Evolutionary conservation across 2,888 invertebrate species (phyloP), one percentile per base, ranked within the genome.

Genomic region (Cepaea hortensis): DNA sequence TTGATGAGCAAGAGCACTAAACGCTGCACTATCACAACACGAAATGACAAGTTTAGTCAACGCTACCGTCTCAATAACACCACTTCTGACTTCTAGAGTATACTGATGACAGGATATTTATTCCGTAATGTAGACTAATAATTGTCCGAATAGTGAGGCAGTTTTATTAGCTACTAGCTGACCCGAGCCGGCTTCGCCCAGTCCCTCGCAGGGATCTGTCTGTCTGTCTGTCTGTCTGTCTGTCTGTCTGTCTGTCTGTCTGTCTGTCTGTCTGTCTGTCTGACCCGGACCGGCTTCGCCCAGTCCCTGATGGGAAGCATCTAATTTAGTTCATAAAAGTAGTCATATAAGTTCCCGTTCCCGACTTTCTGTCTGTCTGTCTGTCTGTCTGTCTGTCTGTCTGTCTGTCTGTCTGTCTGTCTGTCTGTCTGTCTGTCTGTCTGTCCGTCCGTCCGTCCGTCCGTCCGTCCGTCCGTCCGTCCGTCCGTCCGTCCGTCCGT

Each of bases 201-300:
- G n/a, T n/a, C n/a, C n/a, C n/a, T n/a, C n/a, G n/a, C n/a, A n/a
- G n/a, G n/a, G n/a, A n/a, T 68, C 68, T 68, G 4, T 68, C 68
- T 68, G 4, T 68, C 68, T 68, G 4, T 68, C 68, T 68, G 13
- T 68, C 68, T 68, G 15, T 68, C 20, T n/a, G 4, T 68, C 68
- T 68, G 4, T 35, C n/a, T 62, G 46, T 81, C 55, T 81, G 65
- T 81, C 55, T 81, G 65, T 81, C 55, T 81, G 70, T 82, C 65
- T 82, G 70, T 82, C 65, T 82, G 70, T 82, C 65, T 82, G 70
- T 82, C 46, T 82, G 70, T 82, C 20, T 82, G 70, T 82, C 46
- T 82, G 70, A 6, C 55, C n/a, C n/a, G n/a, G n/a, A n/a, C n/a
- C n/a, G n/a, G n/a, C n/a, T n/a, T n/a, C n/a, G n/a, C n/a, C n/a